phyloP scores from a whole-genome alignment of 2,888 invertebrate species.

The Lottia gigantea region DNA sequence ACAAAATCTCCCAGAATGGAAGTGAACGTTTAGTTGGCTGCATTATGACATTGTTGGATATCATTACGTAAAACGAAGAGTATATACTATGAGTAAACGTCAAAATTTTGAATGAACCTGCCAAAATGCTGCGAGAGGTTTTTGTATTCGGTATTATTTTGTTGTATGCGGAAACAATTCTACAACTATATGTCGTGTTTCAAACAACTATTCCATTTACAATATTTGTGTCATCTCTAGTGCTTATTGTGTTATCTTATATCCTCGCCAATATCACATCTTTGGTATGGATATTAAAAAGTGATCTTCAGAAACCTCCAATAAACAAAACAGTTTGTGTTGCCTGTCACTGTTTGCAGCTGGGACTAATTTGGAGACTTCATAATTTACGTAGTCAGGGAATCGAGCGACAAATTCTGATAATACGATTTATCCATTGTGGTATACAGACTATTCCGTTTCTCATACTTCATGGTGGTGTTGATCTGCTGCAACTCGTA shows the following conservation, averaged over 20 bases:
- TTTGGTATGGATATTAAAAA: background rate
- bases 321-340: constrained; percentile 35
- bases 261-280: background rate
- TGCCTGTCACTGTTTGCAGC: constrained; percentile 42
- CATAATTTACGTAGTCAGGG: constrained; percentile 39
- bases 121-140: background rate
- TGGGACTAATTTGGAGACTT: constrained; percentile 50
- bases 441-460: constrained; percentile 47
- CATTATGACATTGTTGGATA: no score
- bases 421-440: constrained; percentile 44
- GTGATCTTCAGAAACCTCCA: background rate
- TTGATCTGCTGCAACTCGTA: background rate
- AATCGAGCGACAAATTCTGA: constrained; percentile 44
- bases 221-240: background rate
- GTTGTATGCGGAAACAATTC: background rate
- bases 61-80: no score
- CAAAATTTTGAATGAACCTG: no score
- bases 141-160: background rate
- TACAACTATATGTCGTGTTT: background rate
- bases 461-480: constrained; percentile 19
- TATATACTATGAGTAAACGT: no score
- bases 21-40: no score
- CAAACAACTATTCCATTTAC: background rate
- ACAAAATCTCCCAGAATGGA: no score
- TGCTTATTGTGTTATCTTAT: background rate